Conservation (phyloP, 2,888 invertebrate genomes). For the Pterostichus niger region DNA sequence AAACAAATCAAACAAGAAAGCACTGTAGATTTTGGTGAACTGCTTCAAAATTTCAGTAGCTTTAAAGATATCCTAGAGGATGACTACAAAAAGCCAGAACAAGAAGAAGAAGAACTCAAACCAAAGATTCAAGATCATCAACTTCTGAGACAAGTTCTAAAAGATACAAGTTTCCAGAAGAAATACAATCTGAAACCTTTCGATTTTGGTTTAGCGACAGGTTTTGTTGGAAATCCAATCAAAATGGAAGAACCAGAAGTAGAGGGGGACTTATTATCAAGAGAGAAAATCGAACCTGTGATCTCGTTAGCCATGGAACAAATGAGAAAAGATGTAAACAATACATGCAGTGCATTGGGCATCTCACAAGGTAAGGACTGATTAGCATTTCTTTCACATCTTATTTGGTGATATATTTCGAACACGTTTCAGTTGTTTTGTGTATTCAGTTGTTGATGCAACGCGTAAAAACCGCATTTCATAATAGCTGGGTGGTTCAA, state of each 20-base stretch:
- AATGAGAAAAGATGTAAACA: slow-evolving; percentile 91
- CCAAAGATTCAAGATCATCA: slow-evolving; percentile 83
- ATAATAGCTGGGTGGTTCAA: slow-evolving; percentile 11
- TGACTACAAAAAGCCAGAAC: slow-evolving; percentile 70
- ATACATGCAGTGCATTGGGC: slow-evolving; percentile 90
- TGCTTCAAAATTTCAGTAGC: slow-evolving; percentile 75
- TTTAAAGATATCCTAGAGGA: slow-evolving; percentile 72
- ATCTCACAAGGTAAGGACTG: slow-evolving; percentile 89
- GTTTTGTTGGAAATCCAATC: slow-evolving; percentile 77
- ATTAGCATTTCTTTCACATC: background rate
- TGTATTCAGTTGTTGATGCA: slow-evolving; percentile 8
- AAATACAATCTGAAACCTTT: slow-evolving; percentile 90
- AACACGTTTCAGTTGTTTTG: slow-evolving; percentile 6
- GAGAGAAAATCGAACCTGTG: slow-evolving; percentile 90
- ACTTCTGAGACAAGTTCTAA: slow-evolving; percentile 87
- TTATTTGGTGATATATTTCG: background rate
- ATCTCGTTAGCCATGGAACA: slow-evolving; percentile 92
- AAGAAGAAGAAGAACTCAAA: slow-evolving; percentile 69
- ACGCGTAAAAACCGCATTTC: slow-evolving; percentile 1
- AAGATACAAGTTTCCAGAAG: slow-evolving; percentile 92
- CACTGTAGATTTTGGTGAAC: slow-evolving; percentile 82
- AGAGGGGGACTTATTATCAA: slow-evolving; percentile 80
- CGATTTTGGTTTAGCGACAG: slow-evolving; percentile 81
- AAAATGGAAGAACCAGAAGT: slow-evolving; percentile 83
- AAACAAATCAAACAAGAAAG: slow-evolving; percentile 80